A percentile compares a stretch with the other conserved stretches of the same genome.
Evolutionary conservation across 2,888 invertebrate species (phyloP).

Genomic region (Agrochola circellaris): DNA sequence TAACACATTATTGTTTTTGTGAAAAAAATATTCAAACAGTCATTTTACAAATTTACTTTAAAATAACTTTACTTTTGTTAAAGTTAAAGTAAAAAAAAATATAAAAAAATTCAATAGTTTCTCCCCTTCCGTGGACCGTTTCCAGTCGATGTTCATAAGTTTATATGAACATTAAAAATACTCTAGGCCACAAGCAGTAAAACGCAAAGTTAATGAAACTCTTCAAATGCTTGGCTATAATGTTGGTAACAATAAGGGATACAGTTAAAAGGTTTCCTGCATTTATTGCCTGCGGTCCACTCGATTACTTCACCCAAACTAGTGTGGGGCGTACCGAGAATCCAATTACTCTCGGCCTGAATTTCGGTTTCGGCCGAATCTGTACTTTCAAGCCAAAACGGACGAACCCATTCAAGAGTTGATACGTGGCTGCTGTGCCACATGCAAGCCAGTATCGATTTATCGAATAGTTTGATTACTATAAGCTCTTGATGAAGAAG

Average conservation of each 20-base stretch:
- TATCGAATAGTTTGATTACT: slow-evolving; percentile 7
- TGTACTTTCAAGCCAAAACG: background rate
- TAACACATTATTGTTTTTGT: no score
- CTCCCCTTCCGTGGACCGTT: no score
- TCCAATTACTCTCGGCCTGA: slow-evolving; percentile 17
- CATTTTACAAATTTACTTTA: no score
- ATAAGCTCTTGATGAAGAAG: background rate
- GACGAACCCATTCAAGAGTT: background rate
- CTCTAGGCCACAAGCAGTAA: no score
- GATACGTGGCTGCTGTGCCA: background rate
- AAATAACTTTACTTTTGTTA: no score
- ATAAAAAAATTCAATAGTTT: no score
- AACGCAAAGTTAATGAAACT: slow-evolving; percentile 36
- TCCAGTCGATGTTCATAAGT: no score
- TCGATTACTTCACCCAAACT: slow-evolving; percentile 27
- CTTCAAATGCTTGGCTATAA: slow-evolving; percentile 24
- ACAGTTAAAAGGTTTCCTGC: slow-evolving; percentile 65
- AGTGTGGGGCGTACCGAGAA: slow-evolving; percentile 8
- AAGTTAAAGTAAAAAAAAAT: no score
- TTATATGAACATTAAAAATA: no score
- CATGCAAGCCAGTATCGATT: slow-evolving; percentile 31
- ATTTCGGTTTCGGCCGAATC: slow-evolving; percentile 26
- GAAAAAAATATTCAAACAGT: no score
- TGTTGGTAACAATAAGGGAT: slow-evolving; percentile 36
- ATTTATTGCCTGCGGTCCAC: slow-evolving; percentile 55